Percentiles rank a stretch among this genome's conserved stretches.
Conservation (phyloP, 2,888 invertebrate genomes). For the Machimus rusticus region DNA sequence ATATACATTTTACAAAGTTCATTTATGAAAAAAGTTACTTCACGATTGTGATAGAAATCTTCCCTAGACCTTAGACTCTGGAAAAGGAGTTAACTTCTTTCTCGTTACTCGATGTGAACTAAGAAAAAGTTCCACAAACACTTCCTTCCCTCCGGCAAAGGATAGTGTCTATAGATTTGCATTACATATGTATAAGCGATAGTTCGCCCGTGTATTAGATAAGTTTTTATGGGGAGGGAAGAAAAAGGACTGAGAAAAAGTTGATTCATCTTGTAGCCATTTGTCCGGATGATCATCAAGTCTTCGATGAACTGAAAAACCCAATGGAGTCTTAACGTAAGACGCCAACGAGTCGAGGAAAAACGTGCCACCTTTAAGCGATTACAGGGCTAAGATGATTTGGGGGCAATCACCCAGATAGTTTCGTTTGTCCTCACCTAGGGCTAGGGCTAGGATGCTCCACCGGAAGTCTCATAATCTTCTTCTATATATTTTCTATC, state of each 20-base stretch:
- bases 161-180: background rate
- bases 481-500: background rate
- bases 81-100: background rate
- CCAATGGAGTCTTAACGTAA: background rate
- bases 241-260: background rate
- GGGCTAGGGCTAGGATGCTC: background rate
- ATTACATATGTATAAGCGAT: background rate
- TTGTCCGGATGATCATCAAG: conserved; percentile 13
- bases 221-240: background rate
- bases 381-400: background rate
- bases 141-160: background rate
- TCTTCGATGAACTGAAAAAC: background rate
- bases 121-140: background rate
- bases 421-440: background rate
- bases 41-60: background rate
- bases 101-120: background rate
- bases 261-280: conserved; percentile 20
- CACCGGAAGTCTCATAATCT: background rate
- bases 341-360: background rate
- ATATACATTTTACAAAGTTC: background rate
- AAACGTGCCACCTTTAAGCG: background rate
- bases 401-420: background rate
- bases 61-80: background rate
- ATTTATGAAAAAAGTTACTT: background rate
- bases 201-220: background rate